Base-by-base conservation (phyloP, 2,888 invertebrate species). In the Temnothorax ravouxi region DNA sequence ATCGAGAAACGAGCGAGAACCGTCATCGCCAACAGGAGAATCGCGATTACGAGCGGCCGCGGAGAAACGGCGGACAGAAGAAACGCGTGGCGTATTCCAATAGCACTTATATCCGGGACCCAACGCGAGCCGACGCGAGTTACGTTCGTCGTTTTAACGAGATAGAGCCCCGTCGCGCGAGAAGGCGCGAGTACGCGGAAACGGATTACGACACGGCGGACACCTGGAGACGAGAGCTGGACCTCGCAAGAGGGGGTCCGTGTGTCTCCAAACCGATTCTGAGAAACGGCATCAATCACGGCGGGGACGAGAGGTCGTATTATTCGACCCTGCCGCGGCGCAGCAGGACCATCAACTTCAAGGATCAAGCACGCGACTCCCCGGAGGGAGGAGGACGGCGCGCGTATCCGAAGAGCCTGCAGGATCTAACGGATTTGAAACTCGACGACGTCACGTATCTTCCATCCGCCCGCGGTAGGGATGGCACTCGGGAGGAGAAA, bases 361-460 rank as follows among this genome's bases (percentile, higher is more conserved):
- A 90, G 47, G 91, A 91, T 80, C 91, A 84, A 86, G 66, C 56
- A 13, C 2, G 41, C 75, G 56, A 44, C n/a, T 84, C 75, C 5
- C 72, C 83, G 9, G 87, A 79, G 38, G 56, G 61, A 3, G 81
- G 67, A 3, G 83, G 77, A 6, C 83, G 75, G 21, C 87, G 90
- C 47, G 80, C 88, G 21, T 93, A 93, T 79, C 93, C 93, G 2
- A 93, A 91, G 81, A 94, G 94, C 80, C 86, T 94, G 62, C 92
- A 93, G 82, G 94, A 95, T 80, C 91, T 94, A 21, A 94, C 93
- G 21, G 93, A 93, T 67, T 88, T 94, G 15, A 94, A 94, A 76
- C 89, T 93, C 77, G 94, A 94, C 52, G 88, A 86, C 25, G 54
- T 85, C 9, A 29, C 71, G 29, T 61, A 72, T 9, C 81, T 76